Percentiles rank a stretch among this genome's conserved stretches.
Conservation (phyloP, 2,797 vertebrate species). For the Coilia nasus region DNA sequence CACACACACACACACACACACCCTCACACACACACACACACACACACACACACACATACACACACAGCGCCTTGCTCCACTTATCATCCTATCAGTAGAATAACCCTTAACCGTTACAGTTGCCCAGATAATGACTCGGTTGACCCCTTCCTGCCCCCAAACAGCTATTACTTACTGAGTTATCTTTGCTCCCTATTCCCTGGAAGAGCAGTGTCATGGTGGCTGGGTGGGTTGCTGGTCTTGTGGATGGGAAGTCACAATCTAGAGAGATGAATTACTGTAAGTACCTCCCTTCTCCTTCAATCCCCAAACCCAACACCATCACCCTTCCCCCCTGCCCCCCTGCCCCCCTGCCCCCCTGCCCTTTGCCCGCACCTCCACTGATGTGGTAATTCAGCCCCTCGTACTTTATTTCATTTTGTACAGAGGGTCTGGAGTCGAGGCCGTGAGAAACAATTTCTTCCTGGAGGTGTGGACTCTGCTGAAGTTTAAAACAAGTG, state of each 20-base stretch:
- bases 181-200: constrained; percentile 37
- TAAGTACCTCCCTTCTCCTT: constrained; percentile 28
- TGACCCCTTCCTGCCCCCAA: constrained; percentile 35
- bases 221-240: constrained; percentile 25
- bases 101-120: constrained; percentile 58
- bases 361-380: no score
- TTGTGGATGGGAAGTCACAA: not conserved
- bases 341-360: constrained; percentile 5
- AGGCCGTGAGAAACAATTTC: no score
- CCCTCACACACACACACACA: no score
- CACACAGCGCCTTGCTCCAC: constrained; percentile 31
- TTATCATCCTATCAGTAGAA: constrained; percentile 63
- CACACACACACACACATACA: no score
- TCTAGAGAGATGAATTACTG: constrained; percentile 42
- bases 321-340: constrained; percentile 22
- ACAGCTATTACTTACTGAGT: constrained; percentile 47
- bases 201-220: constrained; percentile 27
- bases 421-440: no score
- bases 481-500: no score
- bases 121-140: constrained; percentile 46
- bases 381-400: no score
- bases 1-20: no score
- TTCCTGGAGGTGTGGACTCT: no score
- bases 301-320: constrained; percentile 25
- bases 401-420: no score